Base-by-base conservation (phyloP, 2,888 invertebrate species). In the Trichogramma evanescens region DNA sequence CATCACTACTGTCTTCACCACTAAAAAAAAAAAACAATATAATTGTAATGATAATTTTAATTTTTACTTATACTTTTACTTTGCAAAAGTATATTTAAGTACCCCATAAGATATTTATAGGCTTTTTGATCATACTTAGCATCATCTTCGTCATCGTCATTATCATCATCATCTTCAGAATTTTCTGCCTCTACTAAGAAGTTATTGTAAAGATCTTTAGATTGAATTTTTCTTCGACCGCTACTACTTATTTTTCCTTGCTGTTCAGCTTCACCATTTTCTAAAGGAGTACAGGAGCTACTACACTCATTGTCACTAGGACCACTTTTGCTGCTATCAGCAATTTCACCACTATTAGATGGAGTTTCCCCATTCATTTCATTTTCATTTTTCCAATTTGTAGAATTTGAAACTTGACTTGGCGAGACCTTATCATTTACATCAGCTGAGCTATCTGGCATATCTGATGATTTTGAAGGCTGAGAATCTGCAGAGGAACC, bases 51-150 rank as follows among this genome's bases (percentile, higher is more conserved):
- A 46, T 26, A 9, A 45, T 26, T n/a, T n/a, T 9, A 38, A 1
- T 45, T 56, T 13, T 56, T 13, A 44, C 6, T n/a, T 48, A 6
- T 39, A 43, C 40, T 46, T 38, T 42, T 8, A 44, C 45, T 45
- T 26, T 13, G 6, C 1, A 41, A 40, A 56, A 40, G 9, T 45
- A 4, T 9, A 46, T 46, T 39, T 46, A 54, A 46, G n/a, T 61
- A 64, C 64, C 59, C 26, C 26, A 26, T 2, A 26, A 26, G 26
- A 26, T 26, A 26, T 26, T 26, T 26, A 26, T 2, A 26, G 26
- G 26, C 26, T 26, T 26, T 26, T 2, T 26, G 13, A 13, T 84
- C 83, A 66, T 86, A 86, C 64, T 86, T 84, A 65, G 86, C 84
- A 72, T 85, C 84, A 61, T 82, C 82, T 62, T 85, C 81, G 6